phyloP scores from a whole-genome alignment of 1,140 invertebrate species.

The Drosophila santomea region DNA sequence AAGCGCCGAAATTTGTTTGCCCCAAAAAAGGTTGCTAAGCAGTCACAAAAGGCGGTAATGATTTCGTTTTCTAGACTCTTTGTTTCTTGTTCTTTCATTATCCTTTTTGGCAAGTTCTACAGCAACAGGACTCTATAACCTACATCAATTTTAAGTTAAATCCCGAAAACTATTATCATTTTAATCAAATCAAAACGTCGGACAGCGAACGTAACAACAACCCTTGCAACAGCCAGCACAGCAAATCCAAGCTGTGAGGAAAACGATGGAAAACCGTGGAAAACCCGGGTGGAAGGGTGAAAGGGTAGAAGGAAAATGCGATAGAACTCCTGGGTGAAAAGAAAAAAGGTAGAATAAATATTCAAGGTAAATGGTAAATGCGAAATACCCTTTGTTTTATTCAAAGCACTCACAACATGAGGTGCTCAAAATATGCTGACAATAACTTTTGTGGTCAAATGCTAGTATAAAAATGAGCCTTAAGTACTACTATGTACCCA shows the following conservation, averaged over 20 bases:
- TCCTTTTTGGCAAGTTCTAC: background rate
- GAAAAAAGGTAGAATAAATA: background rate
- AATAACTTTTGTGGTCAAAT: too few relatives aligned
- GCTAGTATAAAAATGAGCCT: too few relatives aligned
- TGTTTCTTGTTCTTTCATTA: background rate
- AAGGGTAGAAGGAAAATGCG: conserved; percentile 13
- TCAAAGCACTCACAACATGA: background rate
- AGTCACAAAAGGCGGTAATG: conserved; percentile 6
- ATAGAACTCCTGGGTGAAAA: background rate
- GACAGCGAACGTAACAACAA: conserved; percentile 32
- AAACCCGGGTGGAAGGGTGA: conserved; percentile 9
- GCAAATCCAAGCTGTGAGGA: conserved; percentile 16
- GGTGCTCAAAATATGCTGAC: too few relatives aligned
- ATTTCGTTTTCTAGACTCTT: background rate
- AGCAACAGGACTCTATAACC: conserved; percentile 39
- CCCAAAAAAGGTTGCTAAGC: conserved; percentile 23
- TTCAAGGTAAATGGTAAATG: background rate
- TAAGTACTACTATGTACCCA: too few relatives aligned
- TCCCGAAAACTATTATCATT: conserved; percentile 78
- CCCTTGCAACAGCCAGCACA: background rate
- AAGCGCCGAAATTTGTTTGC: conserved; percentile 24
- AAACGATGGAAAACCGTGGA: conserved; percentile 5
- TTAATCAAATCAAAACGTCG: conserved; percentile 68
- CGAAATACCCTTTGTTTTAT: conserved; percentile 1
- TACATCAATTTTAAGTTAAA: conserved; percentile 74